These are phyloP conservation scores for Patella vulgata DNA, from an alignment of 1,140 invertebrate species.

Conservation along the genomic window DNA sequence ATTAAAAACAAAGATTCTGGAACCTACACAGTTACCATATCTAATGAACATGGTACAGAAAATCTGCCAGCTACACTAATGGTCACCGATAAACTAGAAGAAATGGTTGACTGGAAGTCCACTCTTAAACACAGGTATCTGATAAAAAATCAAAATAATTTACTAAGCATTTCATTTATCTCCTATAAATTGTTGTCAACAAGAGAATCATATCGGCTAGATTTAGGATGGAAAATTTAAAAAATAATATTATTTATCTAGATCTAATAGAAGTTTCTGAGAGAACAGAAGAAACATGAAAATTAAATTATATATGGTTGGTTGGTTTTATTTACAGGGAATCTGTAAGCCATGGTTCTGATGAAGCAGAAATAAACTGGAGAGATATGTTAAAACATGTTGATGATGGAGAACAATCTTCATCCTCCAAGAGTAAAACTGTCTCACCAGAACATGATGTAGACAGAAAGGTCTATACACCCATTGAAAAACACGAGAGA, in stretches of 20 bases:
- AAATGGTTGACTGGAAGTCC: conserved; percentile 63
- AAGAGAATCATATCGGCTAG: not conserved
- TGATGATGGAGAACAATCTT: conserved; percentile 39
- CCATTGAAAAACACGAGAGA: conserved; percentile 36
- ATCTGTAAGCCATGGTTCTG: conserved; percentile 25
- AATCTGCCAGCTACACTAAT: conserved; percentile 64
- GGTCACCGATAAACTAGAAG: conserved; percentile 62
- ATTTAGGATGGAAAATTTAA: not conserved
- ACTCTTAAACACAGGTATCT: conserved; percentile 62
- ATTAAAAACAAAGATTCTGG: conserved; percentile 63
- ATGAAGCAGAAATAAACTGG: conserved; percentile 45
- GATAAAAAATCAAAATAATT: not conserved
- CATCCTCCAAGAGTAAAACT: conserved; percentile 39
- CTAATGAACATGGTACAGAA: conserved; percentile 62
- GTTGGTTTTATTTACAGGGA: conserved; percentile 41
- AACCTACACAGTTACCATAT: conserved; percentile 63
- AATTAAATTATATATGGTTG: too few species aligned
- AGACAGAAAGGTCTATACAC: conserved; percentile 42
- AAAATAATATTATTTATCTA: not conserved
- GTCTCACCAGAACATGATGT: conserved; percentile 33
- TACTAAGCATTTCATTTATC: not conserved
- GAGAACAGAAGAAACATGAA: not conserved
- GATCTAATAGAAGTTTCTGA: not conserved
- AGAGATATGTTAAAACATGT: conserved; percentile 53
- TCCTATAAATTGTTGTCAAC: too few species aligned